Evolutionary conservation across 1,140 invertebrate species (phyloP), one percentile per base, ranked within the genome.

Genomic region (Achroia grisella): DNA sequence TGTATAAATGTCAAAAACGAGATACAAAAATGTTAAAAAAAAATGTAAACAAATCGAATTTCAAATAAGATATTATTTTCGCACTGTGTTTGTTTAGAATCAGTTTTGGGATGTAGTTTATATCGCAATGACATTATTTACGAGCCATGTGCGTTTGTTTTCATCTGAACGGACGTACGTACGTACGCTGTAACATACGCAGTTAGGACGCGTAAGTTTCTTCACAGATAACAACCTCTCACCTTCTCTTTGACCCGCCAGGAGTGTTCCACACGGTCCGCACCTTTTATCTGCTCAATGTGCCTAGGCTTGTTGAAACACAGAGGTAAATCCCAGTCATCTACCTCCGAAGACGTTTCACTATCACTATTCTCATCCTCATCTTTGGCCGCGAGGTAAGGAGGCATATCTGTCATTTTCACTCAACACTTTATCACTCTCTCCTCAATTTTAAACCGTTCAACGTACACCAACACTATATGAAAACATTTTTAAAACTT

Each of bases 221-320:
- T 13, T 35, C 42, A 51, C 45, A 35, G 52, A 40, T 30, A 37
- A 35, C 45, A 44, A 14, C 28, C 30, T 59, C 85, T 70, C 87
- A 96, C 95, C 88, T 95, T 89, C 83, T 97, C 95, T 87, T 96
- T 97, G 89, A 96, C 93, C 64, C 95, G 87, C 95, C 95, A 97
- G 67, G 91, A 92, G 57, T 95, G 93, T 10, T 92, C 91, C 40
- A 92, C 88, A 41, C 89, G 89, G 67, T 92, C 90, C 13, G 90
- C 87, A 11, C 92, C 93, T 71, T 93, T 91, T 47, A 96, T 94
- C 31, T 89, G 88, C 63, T 94, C 93, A 29, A 83, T 87, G 69
- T 97, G 94, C 51, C 94, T 88, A 39, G 91, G 90, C 62, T 92
- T 88, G 52, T 88, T 86, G 67, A 93, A 94, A 51, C 90, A 89